Conservation (phyloP, 2,113 vertebrate genomes). For the Pithys albifrons region DNA sequence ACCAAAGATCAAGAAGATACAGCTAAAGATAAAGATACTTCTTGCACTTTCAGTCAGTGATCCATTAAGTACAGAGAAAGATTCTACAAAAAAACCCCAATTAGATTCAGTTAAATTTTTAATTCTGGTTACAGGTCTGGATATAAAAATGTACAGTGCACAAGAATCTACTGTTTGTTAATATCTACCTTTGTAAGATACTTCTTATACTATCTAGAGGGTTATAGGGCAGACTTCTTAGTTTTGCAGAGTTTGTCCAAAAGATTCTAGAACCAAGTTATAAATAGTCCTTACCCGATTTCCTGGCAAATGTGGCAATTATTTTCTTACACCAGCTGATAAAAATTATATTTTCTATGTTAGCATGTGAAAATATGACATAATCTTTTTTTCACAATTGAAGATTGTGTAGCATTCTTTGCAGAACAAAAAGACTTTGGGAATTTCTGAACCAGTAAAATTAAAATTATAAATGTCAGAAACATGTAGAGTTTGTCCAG, state of each 20-base stretch:
- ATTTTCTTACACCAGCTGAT: neutral
- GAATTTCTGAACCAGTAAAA: neutral
- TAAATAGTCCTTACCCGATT: neutral
- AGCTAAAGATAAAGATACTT: neutral
- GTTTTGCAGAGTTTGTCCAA: neutral
- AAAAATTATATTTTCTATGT: neutral
- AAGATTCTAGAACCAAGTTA: neutral
- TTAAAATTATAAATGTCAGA: neutral
- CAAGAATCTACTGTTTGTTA: neutral
- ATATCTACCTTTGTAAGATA: neutral
- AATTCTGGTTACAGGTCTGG: neutral
- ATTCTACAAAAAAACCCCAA: neutral
- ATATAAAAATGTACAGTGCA: neutral
- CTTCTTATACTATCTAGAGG: neutral
- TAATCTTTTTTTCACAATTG: neutral
- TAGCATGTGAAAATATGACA: neutral
- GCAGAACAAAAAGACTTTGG: neutral
- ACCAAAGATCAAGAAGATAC: neutral
- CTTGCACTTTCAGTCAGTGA: neutral
- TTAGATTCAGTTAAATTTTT: neutral
- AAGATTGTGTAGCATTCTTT: neutral
- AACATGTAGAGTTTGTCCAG: neutral
- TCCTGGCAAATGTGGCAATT: neutral
- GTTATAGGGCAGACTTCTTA: neutral
- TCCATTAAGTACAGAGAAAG: neutral